Base-by-base conservation (phyloP, 2,797 vertebrate species). In the Ispidina picta region DNA sequence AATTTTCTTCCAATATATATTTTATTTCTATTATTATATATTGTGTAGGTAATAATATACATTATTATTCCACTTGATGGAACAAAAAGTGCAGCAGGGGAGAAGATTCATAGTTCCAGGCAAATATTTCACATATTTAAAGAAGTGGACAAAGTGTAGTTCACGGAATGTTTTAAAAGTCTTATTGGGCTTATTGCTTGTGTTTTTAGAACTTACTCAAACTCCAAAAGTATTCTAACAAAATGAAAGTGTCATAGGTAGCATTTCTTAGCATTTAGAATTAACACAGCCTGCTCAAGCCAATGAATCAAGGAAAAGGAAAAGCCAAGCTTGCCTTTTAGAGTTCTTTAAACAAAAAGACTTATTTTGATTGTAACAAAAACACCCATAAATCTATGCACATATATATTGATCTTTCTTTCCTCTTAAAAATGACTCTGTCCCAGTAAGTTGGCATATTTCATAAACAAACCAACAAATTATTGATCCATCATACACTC, bases 391-490 rank as follows among this genome's bases (percentile, higher is more conserved):
- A 98, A 98, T 98, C 98, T 97, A 97, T 97, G 97, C 97, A 97
- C 97, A 97, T 97, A 97, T 98, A 93, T 98, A 98, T 98, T 96
- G 98, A 98, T 98, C 95, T 94, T 94, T 95, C 96, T 96, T 97
- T 95, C 93, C 93, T 97, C 97, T 98, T 98, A 98, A 98, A 98
- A 98, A 98, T 97, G 96, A 97, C 96, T 97, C 97, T 98, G 97
- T 98, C 97, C 97, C 87, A 71, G 95, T 96, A 97, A 97, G 97
- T 96, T 98, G 97, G 97, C 97, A 98, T 97, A 98, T 98, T 98
- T 98, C 98, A 98, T 98, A 98, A 98, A 98, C 97, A 98, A 98
- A 98, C 96, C 97, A 97, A 97, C 96, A 98, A 97, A 97, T 97
- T 98, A 98, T 98, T 97, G 98, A 98, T 98, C 98, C 89, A 95